A percentile compares a stretch with the other conserved stretches of the same genome.
phyloP scores from a whole-genome alignment of 2,888 invertebrate genomes.

The Lasioglossum pauxillum region DNA sequence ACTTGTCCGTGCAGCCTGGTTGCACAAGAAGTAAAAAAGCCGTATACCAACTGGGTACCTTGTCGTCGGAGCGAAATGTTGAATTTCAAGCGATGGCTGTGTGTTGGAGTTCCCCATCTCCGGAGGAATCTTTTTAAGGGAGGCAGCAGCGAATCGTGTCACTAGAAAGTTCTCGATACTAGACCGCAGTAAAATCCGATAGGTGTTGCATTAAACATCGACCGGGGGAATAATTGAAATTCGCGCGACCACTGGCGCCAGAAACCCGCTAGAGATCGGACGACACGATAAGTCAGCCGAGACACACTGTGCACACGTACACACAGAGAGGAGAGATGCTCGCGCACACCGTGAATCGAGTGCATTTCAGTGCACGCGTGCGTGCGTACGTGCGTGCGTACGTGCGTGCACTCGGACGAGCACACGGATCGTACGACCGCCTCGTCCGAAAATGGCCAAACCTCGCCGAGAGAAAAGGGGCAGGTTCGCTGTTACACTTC shows the following conservation, averaged over 20 bases:
- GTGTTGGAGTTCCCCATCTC: not conserved
- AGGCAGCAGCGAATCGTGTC: conserved; percentile 9
- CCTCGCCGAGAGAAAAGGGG: conserved; percentile 50
- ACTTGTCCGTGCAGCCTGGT: not conserved
- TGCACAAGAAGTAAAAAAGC: not conserved
- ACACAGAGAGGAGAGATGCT: conserved; percentile 34
- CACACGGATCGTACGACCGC: conserved; percentile 19
- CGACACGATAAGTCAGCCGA: conserved; percentile 35
- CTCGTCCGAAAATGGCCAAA: conserved; percentile 56
- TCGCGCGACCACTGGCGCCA: conserved; percentile 46
- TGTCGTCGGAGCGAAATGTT: conserved; percentile 52
- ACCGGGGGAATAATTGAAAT: conserved; percentile 31
- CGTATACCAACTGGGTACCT: not conserved
- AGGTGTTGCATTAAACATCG: conserved; percentile 24
- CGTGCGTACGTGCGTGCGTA: not conserved
- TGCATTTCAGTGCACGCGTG: not conserved
- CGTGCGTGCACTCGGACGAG: conserved; percentile 1
- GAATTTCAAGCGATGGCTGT: not conserved
- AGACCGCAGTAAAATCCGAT: conserved; percentile 17
- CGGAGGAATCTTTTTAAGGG: conserved; percentile 10
- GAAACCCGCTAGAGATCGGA: conserved; percentile 47
- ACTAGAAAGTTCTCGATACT: conserved; percentile 10
- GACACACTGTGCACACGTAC: not conserved
- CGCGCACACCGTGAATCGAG: not conserved
- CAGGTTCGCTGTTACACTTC: conserved; percentile 65